Conservation (phyloP, 2,888 invertebrate species). For the Phortica okadai region DNA sequence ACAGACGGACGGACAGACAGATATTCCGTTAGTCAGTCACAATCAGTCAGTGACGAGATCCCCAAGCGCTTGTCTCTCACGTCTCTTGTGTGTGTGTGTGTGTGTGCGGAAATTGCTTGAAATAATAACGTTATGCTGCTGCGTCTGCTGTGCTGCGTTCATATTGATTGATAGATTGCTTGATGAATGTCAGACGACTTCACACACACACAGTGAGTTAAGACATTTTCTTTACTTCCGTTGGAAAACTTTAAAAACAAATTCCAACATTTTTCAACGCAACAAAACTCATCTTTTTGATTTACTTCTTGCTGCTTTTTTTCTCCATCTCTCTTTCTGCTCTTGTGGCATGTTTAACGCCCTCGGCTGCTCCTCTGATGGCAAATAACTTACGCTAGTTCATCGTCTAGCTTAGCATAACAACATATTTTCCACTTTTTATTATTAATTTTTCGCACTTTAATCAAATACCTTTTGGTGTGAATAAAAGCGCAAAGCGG, state of each 20-base stretch:
- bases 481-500: conserved; percentile 3
- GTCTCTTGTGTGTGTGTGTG: conserved; percentile 37
- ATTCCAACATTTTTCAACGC: too few relatives aligned
- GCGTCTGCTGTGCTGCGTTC: background rate
- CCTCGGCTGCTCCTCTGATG: too few relatives aligned
- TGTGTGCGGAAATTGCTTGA: conserved; percentile 64
- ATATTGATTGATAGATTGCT: conserved; percentile 20
- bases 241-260: too few relatives aligned
- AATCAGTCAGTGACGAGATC: background rate
- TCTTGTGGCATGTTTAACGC: too few relatives aligned
- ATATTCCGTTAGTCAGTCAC: background rate
- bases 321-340: too few relatives aligned
- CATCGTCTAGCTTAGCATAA: too few relatives aligned
- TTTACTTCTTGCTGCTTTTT: too few relatives aligned
- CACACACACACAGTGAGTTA: too few relatives aligned
- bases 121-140: conserved; percentile 63
- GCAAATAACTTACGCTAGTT: too few relatives aligned
- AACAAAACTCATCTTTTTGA: too few relatives aligned
- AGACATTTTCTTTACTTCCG: too few relatives aligned
- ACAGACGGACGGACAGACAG: conserved; percentile 4
- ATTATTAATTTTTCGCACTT: conserved; percentile 55
- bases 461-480: conserved; percentile 54
- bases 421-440: conserved; percentile 6
- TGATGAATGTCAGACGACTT: background rate
- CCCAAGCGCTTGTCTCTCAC: background rate